Base-by-base conservation (phyloP, 1,140 invertebrate genomes). In the Triops cancriformis region DNA sequence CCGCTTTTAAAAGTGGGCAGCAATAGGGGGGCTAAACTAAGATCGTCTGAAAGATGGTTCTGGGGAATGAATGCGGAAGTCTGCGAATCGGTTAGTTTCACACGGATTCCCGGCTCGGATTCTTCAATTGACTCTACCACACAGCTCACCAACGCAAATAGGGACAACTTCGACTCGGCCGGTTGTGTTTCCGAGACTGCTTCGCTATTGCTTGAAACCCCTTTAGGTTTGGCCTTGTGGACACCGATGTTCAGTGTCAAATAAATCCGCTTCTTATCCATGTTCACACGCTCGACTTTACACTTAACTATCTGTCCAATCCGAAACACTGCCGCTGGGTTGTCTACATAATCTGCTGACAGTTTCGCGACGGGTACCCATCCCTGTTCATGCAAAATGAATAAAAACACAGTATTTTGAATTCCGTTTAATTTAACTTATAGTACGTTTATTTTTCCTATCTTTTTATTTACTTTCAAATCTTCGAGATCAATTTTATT, bases 301-400 rank as follows among this genome's bases (percentile, higher is more conserved):
- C 84, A 85, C 80, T 84, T 83, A 0, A 86, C 73, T 64, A 82
- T 80, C 75, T 82, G 79, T 3, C 82, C 84, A 9, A 77, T 42
- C 27, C 79, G 76, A 79, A 84, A 86, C 64, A 82, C 80, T 79
- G 84, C 83, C 51, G 81, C 79, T n/a, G 82, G 81, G 74, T 83
- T 78, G 77, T 82, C 82, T 42, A 79, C 79, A 18, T 43, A 23
- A 6, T 78, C 45, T 26, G 26, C 43, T 0, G 74, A 64, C 10
- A 78, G 72, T 76, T 77, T 80, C 18, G 76, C 45, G 7, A 76
- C 74, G 31, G 78, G 80, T 14, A 78, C 41, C 26, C 75, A 81
- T 26, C 75, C 80, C 72, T 72, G 31, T 12, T 27, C 43, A 23
- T 45, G 72, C 72, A 18, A 45, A 45, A 45, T 0, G 5, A 2